A percentile compares a stretch with the other conserved stretches of the same genome.
Evolutionary conservation across 2,113 vertebrate genomes (phyloP).

Genomic region (Manacus vitellinus): DNA sequence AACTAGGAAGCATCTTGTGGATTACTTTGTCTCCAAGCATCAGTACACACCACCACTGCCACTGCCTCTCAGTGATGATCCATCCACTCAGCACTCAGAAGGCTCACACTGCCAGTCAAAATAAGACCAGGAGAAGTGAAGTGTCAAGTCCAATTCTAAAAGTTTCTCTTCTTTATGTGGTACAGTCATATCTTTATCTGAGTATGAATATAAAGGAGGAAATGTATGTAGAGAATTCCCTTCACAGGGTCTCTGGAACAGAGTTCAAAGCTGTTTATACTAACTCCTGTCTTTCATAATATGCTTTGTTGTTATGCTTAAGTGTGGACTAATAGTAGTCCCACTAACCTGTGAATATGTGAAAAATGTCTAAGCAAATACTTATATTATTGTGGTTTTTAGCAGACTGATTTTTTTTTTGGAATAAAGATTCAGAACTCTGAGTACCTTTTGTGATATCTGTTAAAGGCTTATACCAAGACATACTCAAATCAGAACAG

Average conservation of each 20-base stretch:
- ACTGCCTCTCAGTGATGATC: background rate
- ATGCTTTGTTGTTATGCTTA: background rate
- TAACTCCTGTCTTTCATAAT: background rate
- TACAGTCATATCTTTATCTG: background rate
- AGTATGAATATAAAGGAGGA: background rate
- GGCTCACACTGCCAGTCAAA: background rate
- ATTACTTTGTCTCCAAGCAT: conserved; percentile 53
- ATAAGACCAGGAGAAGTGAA: background rate
- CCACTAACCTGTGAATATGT: background rate
- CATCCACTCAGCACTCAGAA: background rate
- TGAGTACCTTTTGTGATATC: background rate
- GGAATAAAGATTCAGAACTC: conserved; percentile 29
- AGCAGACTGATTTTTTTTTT: background rate
- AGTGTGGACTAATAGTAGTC: background rate
- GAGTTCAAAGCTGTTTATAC: background rate
- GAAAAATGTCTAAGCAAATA: background rate
- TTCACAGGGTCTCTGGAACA: background rate
- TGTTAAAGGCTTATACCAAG: background rate
- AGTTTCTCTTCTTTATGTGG: background rate
- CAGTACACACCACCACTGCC: background rate
- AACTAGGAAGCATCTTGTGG: conserved; percentile 51
- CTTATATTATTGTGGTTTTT: background rate
- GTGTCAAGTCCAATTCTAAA: background rate
- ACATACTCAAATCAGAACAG: background rate
- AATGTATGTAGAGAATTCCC: accelerated